Evolutionary conservation across 2,888 invertebrate species (phyloP), one percentile per base, ranked within the genome.

Genomic region (Gnatocerus cornutus): DNA sequence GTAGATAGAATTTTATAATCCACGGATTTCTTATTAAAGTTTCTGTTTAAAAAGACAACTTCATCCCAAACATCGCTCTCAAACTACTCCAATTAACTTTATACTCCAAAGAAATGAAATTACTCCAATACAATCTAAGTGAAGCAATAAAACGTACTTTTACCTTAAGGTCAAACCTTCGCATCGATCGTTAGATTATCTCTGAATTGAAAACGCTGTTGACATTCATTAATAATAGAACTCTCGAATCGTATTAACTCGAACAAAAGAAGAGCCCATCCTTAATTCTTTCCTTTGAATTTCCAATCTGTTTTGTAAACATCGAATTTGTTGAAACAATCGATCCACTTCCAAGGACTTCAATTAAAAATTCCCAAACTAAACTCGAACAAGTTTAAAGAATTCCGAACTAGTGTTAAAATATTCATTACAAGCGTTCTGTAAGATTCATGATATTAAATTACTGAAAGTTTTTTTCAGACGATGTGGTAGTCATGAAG

Each of bases 401-500:
- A 55, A 21, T 41, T 21, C 33, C 30, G 39, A 55, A 39, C 39
- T 14, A 13, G 37, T 14, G 12, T 53, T 53, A 30, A 53, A 53
- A 30, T 33, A 53, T 53, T 53, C 33, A 53, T 21, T 50, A 30
- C 27, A 41, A n/a, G 39, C 30, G 1, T 5, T 30, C 7, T 55
- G 30, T 55, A 55, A 55, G 39, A 55, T 55, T 55, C 39, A 55
- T 39, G 55, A 16, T 55, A 39, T 41, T 55, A 53, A 53, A 29
- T 27, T 12, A 9, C 21, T 27, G 8, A 37, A 53, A 33, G n/a
- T 10, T 50, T 59, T 21, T 21, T 21, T 1, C 21, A 21, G 21
- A 53, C 68, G 59, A 68, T 81, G 79, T 76, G 77, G 73, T 79
- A 79, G 80, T 74, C 69, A 87, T 87, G 87, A 87, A 87, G 84